Evolutionary conservation across 2,888 invertebrate species (phyloP).

Genomic region (Leptinotarsa peninsularis): DNA sequence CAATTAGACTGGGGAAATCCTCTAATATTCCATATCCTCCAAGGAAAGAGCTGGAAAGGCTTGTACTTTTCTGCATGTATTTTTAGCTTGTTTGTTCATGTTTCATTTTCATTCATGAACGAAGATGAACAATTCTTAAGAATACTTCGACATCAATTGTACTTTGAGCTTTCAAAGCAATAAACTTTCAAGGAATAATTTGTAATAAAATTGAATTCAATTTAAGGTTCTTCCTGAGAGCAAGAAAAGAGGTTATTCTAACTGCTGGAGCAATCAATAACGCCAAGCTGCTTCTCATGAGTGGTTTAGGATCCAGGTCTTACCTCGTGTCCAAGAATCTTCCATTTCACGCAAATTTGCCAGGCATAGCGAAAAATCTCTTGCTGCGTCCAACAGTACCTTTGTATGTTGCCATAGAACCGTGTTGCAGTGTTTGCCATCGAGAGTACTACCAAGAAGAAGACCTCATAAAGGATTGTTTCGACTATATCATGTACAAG

Average conservation of each 20-base stretch:
- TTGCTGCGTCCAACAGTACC: constrained; percentile 68
- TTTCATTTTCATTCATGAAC: no score
- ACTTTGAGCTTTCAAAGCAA: no score
- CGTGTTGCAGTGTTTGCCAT: constrained; percentile 25
- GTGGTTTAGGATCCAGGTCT: constrained; percentile 69
- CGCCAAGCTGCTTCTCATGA: constrained; percentile 73
- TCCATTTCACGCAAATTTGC: constrained; percentile 47
- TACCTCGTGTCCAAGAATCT: constrained; percentile 61
- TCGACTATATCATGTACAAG: constrained; percentile 67
- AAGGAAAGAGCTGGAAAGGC: no score
- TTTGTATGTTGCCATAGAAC: constrained; percentile 44
- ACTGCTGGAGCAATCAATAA: constrained; percentile 74
- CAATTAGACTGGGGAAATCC: no score
- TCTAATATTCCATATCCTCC: no score
- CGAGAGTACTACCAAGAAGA: constrained; percentile 52
- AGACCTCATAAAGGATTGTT: constrained; percentile 66
- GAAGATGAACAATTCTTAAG: no score
- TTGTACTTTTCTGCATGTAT: no score
- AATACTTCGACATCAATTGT: no score
- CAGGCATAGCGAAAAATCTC: constrained; percentile 63
- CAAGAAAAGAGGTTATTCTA: constrained; percentile 71
- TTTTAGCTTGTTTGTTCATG: no score
- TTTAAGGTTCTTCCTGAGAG: constrained; percentile 51
- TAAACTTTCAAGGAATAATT: no score
- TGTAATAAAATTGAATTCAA: background rate